A percentile compares a stretch with the other conserved stretches of the same genome.
phyloP scores from a whole-genome alignment of 2,113 vertebrate species.

The Chloropsis hardwickii region DNA sequence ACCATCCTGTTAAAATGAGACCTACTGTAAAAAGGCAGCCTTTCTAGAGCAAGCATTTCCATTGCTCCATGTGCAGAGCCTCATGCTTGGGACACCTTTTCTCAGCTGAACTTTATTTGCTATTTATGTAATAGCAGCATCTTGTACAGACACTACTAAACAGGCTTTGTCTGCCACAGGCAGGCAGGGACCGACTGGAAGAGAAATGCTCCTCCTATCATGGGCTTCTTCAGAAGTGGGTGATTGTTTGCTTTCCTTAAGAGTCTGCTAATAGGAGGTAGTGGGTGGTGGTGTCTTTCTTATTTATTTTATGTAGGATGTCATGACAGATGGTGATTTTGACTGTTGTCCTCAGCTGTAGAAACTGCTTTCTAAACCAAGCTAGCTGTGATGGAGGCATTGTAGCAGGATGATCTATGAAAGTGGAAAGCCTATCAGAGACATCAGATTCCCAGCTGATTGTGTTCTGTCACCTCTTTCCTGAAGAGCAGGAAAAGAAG shows the following conservation, averaged over 20 bases:
- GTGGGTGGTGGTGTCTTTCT: conserved; percentile 4
- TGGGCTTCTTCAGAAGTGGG: background rate
- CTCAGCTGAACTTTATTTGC: background rate
- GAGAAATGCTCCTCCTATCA: background rate
- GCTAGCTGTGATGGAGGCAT: background rate
- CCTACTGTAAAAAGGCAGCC: background rate
- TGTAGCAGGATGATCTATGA: background rate
- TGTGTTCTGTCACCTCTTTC: background rate
- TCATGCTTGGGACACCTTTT: background rate
- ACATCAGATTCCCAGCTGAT: background rate
- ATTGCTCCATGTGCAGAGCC: background rate
- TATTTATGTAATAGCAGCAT: background rate
- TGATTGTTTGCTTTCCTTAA: conserved; percentile 22
- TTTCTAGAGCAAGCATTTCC: background rate
- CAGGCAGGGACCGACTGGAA: background rate
- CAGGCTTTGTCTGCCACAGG: background rate
- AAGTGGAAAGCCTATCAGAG: background rate
- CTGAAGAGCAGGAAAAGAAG: background rate
- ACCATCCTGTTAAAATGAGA: background rate
- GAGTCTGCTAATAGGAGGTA: background rate
- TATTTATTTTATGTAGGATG: background rate
- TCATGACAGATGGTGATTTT: conserved; percentile 5
- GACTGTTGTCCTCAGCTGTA: background rate
- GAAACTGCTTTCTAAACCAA: background rate
- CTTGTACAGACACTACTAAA: background rate